Evolutionary conservation across 2,888 invertebrate species (phyloP), one percentile per base, ranked within the genome.

Genomic region (Rhagium mordax): DNA sequence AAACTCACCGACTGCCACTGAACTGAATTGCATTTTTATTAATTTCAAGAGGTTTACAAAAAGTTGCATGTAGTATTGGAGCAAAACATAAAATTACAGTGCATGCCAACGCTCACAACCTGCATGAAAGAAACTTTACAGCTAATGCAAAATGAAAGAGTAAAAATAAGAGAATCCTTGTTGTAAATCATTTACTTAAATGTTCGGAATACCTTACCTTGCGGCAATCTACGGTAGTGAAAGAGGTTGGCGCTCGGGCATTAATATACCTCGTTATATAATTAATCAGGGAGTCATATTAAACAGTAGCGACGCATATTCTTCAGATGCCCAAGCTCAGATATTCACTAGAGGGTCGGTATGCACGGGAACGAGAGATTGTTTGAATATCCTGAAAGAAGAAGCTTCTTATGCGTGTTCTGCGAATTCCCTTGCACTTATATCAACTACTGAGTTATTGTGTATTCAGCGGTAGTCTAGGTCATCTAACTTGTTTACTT

Each of bases 271-370:
- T 80, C 78, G 79, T 80, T 82, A 81, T 80, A 73, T 81, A 83
- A 85, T 85, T 85, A 84, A 85, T 85, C 84, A 84, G 76, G 72
- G 59, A 81, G 82, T 82, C 81, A 82, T 83, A 82, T 83, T 83
- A 83, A 83, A 84, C 85, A 83, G 85, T 84, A 85, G 85, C 84
- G 75, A 79, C 70, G 80, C 80, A 78, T 83, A 81, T 81, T 81
- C 78, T 76, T 75, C 72, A 74, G 74, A 82, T 82, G 72, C 79
- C 72, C 79, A 78, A 77, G 78, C 80, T 77, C 51, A 76, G 68
- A 75, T 80, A 81, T 79, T 80, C 74, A 79, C 72, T 51, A 55
- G 70, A 72, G 68, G 70, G 74, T 74, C 75, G 80, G 80, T 72
- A 79, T 80, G 77, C 78, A 72, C 69, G 64, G 70, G 57, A 74